phyloP scores from a whole-genome alignment of 2,113 vertebrate genomes.

The Nannobrachium achirus region DNA sequence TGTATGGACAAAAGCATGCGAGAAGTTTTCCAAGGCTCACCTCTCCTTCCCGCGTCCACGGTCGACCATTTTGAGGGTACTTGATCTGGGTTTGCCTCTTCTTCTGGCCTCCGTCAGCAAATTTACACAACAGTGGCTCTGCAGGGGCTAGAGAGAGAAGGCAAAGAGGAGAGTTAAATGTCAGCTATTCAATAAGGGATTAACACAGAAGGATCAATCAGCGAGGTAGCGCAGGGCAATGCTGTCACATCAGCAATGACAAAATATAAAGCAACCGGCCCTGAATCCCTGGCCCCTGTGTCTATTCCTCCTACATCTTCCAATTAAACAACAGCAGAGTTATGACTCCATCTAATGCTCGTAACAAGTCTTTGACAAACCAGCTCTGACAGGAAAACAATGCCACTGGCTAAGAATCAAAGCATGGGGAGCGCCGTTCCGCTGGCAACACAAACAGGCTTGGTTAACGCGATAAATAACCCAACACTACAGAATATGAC shows the following conservation, averaged over 20 bases:
- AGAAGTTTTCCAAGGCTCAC: slow-evolving; percentile 73
- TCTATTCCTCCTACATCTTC: slow-evolving; percentile 34
- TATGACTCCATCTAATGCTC: slow-evolving; percentile 55
- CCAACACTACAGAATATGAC: slow-evolving; percentile 68
- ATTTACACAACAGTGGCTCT: slow-evolving; percentile 98
- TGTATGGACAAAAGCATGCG: slow-evolving; percentile 25
- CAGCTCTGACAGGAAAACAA: slow-evolving; percentile 77
- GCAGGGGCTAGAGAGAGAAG: slow-evolving; percentile 83
- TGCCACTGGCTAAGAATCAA: slow-evolving; percentile 81
- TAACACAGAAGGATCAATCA: slow-evolving; percentile 35
- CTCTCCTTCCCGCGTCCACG: slow-evolving; percentile 97
- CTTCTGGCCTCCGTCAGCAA: slow-evolving; percentile 98
- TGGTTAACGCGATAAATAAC: slow-evolving; percentile 76
- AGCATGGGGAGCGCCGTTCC: slow-evolving; percentile 58
- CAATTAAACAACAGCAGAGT: slow-evolving; percentile 46
- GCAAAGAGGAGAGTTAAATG: slow-evolving; percentile 18
- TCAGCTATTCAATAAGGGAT: slow-evolving; percentile 34
- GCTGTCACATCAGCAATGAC: slow-evolving; percentile 6
- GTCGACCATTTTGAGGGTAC: slow-evolving; percentile 95
- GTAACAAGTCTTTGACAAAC: slow-evolving; percentile 50
- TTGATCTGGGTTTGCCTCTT: slow-evolving; percentile 98
- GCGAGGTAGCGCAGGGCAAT: slow-evolving; percentile 12
- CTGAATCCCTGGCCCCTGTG: slow-evolving; percentile 22
- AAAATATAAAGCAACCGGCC: slow-evolving; percentile 27
- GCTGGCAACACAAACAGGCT: slow-evolving; percentile 75